Base-by-base conservation (phyloP, 2,888 invertebrate species). In the Anthophora plumipes region DNA sequence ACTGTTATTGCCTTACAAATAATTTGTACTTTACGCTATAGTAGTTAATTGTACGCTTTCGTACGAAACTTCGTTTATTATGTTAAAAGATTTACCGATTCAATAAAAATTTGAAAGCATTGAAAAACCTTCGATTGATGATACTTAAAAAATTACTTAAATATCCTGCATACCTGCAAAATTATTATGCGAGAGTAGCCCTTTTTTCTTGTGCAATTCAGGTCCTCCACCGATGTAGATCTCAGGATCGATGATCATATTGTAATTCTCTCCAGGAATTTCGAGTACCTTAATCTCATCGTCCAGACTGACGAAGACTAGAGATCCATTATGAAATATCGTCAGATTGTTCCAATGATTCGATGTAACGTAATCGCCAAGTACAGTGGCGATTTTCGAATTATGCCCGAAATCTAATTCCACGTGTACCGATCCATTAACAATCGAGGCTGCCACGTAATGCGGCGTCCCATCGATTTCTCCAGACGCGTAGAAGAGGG, bases 151-250 rank as follows among this genome's bases (percentile, higher is more conserved):
- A 31, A 31, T 31, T 31, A 31, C n/a, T n/a, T n/a, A n/a, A n/a
- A n/a, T n/a, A n/a, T 31, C 4, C 4, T 31, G 31, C 22, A n/a
- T 72, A 92, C 92, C 93, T 87, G 97, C 97, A 92, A 98, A 98
- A 94, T 97, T 97, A 93, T 97, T 97, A 88, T 96, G 95, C 76
- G 96, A 98, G 90, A 95, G 96, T 86, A 97, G 94, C 64, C 98
- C 97, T 93, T 96, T 96, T 94, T 97, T 97, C 93, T 97, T 97
- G 90, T 97, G 95, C 80, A 97, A 93, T 92, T 97, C 97, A 1
- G 98, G 97, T 4, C 98, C 98, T 20, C 97, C 97, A 63, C 98
- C 97, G 85, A 98, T 97, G 92, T 98, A 98, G 86, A 98, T 97
- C 94, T 98, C 98, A 48, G 98, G 98, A 94, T 98, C 98, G 84